A percentile compares a stretch with the other conserved stretches of the same genome.
Evolutionary conservation across 1,140 invertebrate species (phyloP).

Genomic region (Ephestia elutella): DNA sequence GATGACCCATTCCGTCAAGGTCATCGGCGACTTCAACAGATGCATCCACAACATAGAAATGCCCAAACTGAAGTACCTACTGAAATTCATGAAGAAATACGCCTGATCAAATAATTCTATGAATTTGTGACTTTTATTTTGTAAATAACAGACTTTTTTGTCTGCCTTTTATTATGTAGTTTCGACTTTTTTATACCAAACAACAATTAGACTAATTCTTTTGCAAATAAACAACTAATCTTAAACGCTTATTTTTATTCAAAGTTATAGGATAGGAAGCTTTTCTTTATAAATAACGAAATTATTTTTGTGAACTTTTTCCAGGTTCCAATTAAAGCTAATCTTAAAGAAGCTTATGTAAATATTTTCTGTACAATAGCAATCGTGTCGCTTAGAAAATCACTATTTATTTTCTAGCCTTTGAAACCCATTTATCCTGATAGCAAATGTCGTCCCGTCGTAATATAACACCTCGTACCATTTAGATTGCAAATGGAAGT

Average conservation of each 20-base stretch:
- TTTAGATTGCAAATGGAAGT: conserved; percentile 20
- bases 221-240: background rate
- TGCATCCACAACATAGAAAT: conserved; percentile 69
- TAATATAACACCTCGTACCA: conserved; percentile 4
- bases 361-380: too few relatives aligned
- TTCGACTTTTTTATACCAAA: background rate
- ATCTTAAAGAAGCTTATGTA: too few relatives aligned
- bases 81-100: conserved; percentile 70
- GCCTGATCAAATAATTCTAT: conserved; percentile 27
- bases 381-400: background rate
- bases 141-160: conserved; percentile 13
- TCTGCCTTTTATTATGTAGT: background rate
- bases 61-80: conserved; percentile 64
- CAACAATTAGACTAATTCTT: background rate
- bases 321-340: too few relatives aligned
- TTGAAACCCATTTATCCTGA: background rate
- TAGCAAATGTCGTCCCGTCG: background rate
- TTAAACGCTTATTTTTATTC: conserved; percentile 3
- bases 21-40: conserved; percentile 66
- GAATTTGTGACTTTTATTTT: background rate
- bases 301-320: too few relatives aligned
- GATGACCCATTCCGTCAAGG: conserved; percentile 69
- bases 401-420: background rate
- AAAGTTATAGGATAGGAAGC: background rate
- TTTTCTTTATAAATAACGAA: too few relatives aligned